Conservation (phyloP, 2,113 vertebrate genomes). For the Pardalotus punctatus region DNA sequence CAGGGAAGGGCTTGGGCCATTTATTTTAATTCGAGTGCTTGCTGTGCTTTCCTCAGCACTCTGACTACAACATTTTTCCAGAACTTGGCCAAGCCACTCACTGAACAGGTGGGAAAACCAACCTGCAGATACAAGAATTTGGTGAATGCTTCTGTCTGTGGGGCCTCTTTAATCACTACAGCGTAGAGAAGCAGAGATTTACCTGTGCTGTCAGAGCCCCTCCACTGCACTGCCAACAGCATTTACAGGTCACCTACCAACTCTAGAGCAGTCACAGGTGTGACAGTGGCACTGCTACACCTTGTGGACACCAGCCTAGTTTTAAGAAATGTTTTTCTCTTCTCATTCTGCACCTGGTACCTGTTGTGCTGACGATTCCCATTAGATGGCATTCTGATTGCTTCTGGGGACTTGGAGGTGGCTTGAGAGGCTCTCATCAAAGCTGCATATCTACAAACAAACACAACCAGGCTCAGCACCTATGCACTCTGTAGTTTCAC, state of each 20-base stretch:
- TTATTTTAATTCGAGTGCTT: neutral
- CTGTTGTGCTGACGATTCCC: constrained; percentile 67
- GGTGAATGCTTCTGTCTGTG: neutral
- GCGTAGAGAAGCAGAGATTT: rapidly evolving
- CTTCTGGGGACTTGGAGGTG: constrained; percentile 37
- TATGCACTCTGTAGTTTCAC: neutral
- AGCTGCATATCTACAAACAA: constrained; percentile 74
- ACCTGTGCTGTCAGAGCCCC: neutral
- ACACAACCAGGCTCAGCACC: neutral
- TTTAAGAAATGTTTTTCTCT: neutral
- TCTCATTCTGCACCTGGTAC: constrained; percentile 39
- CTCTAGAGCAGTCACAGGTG: neutral
- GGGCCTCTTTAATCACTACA: neutral
- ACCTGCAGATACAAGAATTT: neutral
- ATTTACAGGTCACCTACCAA: neutral
- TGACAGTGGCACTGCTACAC: neutral
- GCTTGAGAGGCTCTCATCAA: constrained; percentile 69
- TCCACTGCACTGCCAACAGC: neutral
- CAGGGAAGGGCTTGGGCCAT: neutral
- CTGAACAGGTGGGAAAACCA: neutral
- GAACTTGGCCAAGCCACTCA: neutral
- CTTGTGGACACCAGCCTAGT: neutral
- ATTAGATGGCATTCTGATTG: constrained; percentile 44
- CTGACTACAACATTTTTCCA: neutral
- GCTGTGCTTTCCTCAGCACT: neutral